These are phyloP conservation scores for Terrapene triunguis DNA, from an alignment of 2,113 vertebrate genomes.

Conservation along the genomic window DNA sequence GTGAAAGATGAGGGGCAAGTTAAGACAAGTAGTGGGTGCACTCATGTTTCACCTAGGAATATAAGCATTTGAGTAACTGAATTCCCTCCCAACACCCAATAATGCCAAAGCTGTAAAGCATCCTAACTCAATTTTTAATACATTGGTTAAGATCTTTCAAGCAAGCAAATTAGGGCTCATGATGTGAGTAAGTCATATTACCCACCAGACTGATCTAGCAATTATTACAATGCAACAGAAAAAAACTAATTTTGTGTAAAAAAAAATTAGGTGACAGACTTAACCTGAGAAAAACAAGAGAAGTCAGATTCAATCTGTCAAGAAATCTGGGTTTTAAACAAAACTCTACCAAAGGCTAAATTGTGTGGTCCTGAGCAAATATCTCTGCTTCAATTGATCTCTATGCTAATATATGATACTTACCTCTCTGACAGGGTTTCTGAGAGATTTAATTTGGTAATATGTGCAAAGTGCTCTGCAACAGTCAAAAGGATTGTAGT, in stretches of 20 bases:
- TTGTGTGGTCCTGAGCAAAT: neutral
- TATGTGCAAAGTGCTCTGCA: neutral
- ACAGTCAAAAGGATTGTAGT: neutral
- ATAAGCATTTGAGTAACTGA: neutral
- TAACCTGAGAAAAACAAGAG: neutral
- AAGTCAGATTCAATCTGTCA: neutral
- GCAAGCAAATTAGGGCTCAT: neutral
- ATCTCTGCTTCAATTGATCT: neutral
- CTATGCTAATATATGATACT: neutral
- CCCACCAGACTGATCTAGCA: neutral
- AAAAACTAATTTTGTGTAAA: neutral
- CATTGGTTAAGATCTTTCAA: neutral
- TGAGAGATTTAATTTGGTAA: neutral
- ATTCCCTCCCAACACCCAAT: conserved; percentile 10
- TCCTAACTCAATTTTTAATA: conserved; percentile 1
- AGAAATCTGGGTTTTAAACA: neutral
- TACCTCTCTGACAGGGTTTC: neutral
- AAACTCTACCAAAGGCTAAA: neutral
- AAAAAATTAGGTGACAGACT: neutral
- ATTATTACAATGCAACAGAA: neutral
- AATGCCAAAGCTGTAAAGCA: conserved; percentile 32
- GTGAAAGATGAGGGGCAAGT: conserved; percentile 18
- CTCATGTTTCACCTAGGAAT: neutral
- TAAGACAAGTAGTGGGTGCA: neutral
- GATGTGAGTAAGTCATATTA: neutral